Evolutionary conservation across 1,140 invertebrate species (phyloP).

Genomic region (Penaeus indicus): DNA sequence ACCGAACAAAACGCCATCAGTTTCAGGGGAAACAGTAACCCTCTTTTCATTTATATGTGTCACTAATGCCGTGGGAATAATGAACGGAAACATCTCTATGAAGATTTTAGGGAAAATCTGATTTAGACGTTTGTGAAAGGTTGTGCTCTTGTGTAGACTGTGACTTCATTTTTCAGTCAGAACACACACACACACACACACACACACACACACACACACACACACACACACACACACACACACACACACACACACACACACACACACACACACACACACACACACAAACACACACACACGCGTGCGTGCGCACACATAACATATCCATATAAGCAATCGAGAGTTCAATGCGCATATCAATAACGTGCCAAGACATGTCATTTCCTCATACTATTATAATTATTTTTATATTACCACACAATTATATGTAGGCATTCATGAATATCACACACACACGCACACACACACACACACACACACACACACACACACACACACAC

Average conservation of each 20-base stretch:
- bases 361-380: no score
- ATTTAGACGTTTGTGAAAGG: no score
- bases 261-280: not conserved
- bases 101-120: no score
- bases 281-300: not conserved
- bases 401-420: no score
- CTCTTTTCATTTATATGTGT: not conserved
- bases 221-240: conserved; percentile 1
- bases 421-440: no score
- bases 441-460: not conserved
- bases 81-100: not conserved
- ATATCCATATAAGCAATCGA: no score
- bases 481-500: conserved; percentile 15
- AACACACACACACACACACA: not conserved
- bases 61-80: not conserved
- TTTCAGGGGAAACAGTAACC: not conserved
- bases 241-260: conserved; percentile 8
- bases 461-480: conserved; percentile 10
- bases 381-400: no score
- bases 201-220: not conserved
- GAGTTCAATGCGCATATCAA: no score
- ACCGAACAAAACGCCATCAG: no score
- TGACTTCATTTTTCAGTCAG: no score
- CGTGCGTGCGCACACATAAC: no score
- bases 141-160: no score